A percentile compares a stretch with the other conserved stretches of the same genome.
Evolutionary conservation across 2,797 vertebrate species (phyloP).

Genomic region (Helicolenus hilgendorfi): DNA sequence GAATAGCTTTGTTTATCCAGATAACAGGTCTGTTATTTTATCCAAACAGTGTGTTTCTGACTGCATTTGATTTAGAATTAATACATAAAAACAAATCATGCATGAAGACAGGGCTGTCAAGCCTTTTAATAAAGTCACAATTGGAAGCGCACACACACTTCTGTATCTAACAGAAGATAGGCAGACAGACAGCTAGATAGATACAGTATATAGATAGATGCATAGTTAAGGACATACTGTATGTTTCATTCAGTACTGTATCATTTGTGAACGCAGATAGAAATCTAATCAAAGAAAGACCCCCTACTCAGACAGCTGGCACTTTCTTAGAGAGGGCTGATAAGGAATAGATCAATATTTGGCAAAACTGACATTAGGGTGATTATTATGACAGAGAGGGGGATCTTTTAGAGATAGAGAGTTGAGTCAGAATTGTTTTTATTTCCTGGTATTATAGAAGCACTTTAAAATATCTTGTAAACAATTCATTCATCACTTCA

Average conservation of each 20-base stretch:
- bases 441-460: slow-evolving; percentile 19
- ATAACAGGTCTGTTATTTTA: background rate
- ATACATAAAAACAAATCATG: background rate
- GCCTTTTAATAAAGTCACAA: background rate
- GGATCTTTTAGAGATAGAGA: slow-evolving; percentile 14
- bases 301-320: background rate
- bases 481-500: background rate
- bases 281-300: background rate
- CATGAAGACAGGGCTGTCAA: background rate
- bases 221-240: too few relatives aligned
- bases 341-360: slow-evolving; percentile 86
- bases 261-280: background rate
- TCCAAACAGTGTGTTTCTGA: background rate
- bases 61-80: background rate
- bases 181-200: background rate
- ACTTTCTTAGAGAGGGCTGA: slow-evolving; percentile 29
- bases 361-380: slow-evolving; percentile 47
- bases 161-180: background rate
- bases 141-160: background rate
- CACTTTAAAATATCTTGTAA: background rate
- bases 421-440: slow-evolving; percentile 30
- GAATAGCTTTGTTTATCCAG: slow-evolving; percentile 3
- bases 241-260: background rate
- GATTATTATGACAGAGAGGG: background rate
- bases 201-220: too few relatives aligned